Percentiles rank a stretch among this genome's conserved stretches.
These are phyloP conservation scores for Thereuonema tuberculata DNA, from an alignment of 1,140 invertebrate genomes.

Conservation along the genomic window DNA sequence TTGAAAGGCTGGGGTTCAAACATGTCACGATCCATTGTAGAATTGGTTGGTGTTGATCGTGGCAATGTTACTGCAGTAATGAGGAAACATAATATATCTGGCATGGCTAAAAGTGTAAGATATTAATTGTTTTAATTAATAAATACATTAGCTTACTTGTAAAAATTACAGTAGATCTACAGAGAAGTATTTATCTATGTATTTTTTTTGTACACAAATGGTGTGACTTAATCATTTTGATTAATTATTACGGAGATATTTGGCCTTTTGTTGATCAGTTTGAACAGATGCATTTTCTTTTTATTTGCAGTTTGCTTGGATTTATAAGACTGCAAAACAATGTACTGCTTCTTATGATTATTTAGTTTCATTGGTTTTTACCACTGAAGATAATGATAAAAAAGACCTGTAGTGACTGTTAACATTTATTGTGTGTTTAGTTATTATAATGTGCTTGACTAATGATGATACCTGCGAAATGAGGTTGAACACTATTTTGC, in stretches of 20 bases:
- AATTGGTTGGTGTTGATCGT: slow-evolving; percentile 52
- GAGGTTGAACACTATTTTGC: too few species aligned
- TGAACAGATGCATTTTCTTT: background rate
- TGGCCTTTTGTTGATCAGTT: too few species aligned
- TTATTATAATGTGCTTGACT: background rate
- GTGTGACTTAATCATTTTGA: too few species aligned
- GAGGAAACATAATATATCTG: slow-evolving; percentile 34
- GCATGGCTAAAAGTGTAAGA: slow-evolving; percentile 35
- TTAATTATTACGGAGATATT: too few species aligned
- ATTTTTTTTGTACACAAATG: too few species aligned
- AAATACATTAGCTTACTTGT: too few species aligned
- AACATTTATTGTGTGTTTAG: background rate
- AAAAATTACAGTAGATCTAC: too few species aligned
- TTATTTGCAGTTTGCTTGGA: background rate
- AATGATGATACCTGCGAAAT: too few species aligned
- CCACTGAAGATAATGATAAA: slow-evolving; percentile 20
- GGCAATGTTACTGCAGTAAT: slow-evolving; percentile 41
- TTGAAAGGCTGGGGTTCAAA: slow-evolving; percentile 51
- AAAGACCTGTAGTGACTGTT: background rate
- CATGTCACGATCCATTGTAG: slow-evolving; percentile 46
- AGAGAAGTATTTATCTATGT: too few species aligned
- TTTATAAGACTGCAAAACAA: background rate
- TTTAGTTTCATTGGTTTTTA: slow-evolving; percentile 10
- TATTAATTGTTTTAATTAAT: background rate
- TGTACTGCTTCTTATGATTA: too few species aligned